phyloP scores from a whole-genome alignment of 2,113 vertebrate genomes.

The Solea senegalensis region DNA sequence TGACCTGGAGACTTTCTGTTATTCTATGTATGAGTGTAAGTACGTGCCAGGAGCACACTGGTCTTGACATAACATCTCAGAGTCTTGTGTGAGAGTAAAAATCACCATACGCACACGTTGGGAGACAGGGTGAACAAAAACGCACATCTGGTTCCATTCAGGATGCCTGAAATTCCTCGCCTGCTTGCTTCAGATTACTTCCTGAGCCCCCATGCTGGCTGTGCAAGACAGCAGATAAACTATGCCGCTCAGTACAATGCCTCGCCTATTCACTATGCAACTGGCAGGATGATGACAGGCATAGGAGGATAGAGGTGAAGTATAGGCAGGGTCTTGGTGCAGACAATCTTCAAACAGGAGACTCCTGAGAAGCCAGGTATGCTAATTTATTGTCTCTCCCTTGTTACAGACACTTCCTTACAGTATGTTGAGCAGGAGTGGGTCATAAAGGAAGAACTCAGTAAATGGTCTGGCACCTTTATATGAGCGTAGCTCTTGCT shows the following conservation, averaged over 20 bases:
- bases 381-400: slow-evolving; percentile 25
- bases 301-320: slow-evolving; percentile 30
- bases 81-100: slow-evolving; percentile 18
- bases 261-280: slow-evolving; percentile 51
- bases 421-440: slow-evolving; percentile 8
- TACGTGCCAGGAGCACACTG: neutral
- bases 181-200: slow-evolving; percentile 70
- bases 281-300: slow-evolving; percentile 25
- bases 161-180: slow-evolving; percentile 71
- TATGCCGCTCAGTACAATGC: slow-evolving; percentile 56
- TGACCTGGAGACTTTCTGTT: slow-evolving; percentile 16
- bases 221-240: slow-evolving; percentile 58
- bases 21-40: neutral
- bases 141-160: slow-evolving; percentile 76
- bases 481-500: slow-evolving; percentile 15
- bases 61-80: slow-evolving; percentile 7
- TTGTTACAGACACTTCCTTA: slow-evolving; percentile 8
- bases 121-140: slow-evolving; percentile 40
- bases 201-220: slow-evolving; percentile 55
- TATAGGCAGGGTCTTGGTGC: slow-evolving; percentile 28
- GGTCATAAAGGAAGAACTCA: slow-evolving; percentile 1
- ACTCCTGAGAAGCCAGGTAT: slow-evolving; percentile 24
- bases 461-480: slow-evolving; percentile 35
- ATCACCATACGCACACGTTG: neutral
- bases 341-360: slow-evolving; percentile 16